These are phyloP conservation scores for Meloidogyne hapla DNA, from an alignment of 1,140 invertebrate species.

Conservation along the genomic window DNA sequence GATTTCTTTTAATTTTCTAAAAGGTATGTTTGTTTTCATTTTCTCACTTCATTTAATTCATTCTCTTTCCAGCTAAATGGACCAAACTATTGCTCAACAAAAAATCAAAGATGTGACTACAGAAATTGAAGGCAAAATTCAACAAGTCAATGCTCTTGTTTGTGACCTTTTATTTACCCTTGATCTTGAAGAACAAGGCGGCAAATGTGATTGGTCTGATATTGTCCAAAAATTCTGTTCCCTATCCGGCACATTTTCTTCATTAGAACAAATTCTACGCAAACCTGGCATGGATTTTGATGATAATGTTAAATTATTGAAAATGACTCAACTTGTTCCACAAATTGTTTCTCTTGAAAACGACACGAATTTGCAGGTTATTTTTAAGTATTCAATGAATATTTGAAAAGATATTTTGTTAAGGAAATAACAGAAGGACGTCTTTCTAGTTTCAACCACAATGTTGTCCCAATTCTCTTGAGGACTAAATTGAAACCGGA, in stretches of 20 bases:
- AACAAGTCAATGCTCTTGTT: conserved; percentile 31
- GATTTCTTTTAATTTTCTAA: background rate
- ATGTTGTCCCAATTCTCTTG: conserved; percentile 33
- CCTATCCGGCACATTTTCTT: conserved; percentile 25
- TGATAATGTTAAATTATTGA: conserved; percentile 34
- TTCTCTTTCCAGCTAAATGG: conserved; percentile 2
- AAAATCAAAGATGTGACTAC: conserved; percentile 10
- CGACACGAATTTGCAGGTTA: conserved; percentile 30
- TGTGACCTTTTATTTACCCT: conserved; percentile 25
- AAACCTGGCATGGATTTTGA: conserved; percentile 27
- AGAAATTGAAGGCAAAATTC: conserved; percentile 25
- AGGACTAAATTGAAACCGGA: conserved; percentile 37
- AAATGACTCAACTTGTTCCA: conserved; percentile 34
- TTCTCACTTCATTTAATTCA: no score
- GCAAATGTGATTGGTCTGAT: conserved; percentile 26
- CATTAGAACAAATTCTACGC: conserved; percentile 21
- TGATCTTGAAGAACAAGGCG: conserved; percentile 31
- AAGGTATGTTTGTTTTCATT: no score
- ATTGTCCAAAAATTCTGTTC: conserved; percentile 35
- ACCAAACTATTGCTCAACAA: conserved; percentile 17
- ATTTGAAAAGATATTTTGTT: conserved; percentile 9
- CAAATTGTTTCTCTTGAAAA: conserved; percentile 30
- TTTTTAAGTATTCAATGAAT: background rate
- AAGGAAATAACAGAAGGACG: conserved; percentile 38
- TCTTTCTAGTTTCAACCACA: conserved; percentile 27